phyloP scores from a whole-genome alignment of 2,797 vertebrate genomes.

The Natrix natrix region DNA sequence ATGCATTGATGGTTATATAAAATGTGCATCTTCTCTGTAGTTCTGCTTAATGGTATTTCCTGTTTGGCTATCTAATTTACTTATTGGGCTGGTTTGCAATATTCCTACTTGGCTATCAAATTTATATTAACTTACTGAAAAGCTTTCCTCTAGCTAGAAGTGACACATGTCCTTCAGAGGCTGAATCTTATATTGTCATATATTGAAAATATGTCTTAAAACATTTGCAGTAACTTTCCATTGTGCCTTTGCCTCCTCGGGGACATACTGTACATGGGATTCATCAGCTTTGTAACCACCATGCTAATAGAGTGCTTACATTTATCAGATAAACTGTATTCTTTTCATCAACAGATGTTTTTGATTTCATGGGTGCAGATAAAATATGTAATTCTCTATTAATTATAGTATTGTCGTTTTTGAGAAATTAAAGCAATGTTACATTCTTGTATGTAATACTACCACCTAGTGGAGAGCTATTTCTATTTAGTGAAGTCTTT shows the following conservation, averaged over 20 bases:
- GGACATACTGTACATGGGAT: not conserved
- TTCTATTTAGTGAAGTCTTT: fast-evolving
- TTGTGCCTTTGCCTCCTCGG: not conserved
- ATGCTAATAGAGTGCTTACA: slow-evolving; percentile 40
- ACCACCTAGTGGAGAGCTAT: slow-evolving; percentile 56
- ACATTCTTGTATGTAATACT: slow-evolving; percentile 1
- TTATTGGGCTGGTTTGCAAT: not conserved
- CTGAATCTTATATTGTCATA: not conserved
- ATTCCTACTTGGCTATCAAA: not conserved
- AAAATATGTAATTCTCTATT: not conserved
- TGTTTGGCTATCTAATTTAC: not conserved
- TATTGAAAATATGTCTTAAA: not conserved
- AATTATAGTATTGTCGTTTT: not conserved
- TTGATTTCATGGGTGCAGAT: not conserved
- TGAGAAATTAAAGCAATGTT: not conserved
- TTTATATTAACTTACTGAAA: not conserved
- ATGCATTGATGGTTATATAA: not conserved
- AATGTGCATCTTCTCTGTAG: not conserved
- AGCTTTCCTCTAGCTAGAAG: not conserved
- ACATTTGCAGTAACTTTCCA: not conserved
- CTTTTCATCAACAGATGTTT: not conserved
- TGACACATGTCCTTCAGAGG: not conserved
- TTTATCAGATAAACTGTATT: slow-evolving; percentile 44
- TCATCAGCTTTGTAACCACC: not conserved
- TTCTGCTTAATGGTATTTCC: not conserved